A percentile compares a stretch with the other conserved stretches of the same genome.
These are phyloP conservation scores for Drosophila suboccidentalis DNA, from an alignment of 2,888 invertebrate genomes.

Conservation along the genomic window DNA sequence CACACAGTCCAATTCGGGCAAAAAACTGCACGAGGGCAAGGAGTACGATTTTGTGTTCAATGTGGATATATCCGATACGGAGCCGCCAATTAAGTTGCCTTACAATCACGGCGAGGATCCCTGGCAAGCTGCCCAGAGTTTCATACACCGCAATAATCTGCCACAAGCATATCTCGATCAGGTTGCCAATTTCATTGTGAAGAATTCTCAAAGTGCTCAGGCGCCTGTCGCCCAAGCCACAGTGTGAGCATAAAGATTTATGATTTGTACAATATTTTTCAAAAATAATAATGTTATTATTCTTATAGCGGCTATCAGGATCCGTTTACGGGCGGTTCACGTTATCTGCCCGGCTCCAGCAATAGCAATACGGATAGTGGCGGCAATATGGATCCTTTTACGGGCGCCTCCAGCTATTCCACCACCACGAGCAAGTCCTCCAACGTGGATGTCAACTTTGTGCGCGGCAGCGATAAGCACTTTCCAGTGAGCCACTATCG, in stretches of 20 bases:
- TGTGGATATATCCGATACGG: constrained; percentile 97
- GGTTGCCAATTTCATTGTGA: constrained; percentile 96
- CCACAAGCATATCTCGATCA: constrained; percentile 95
- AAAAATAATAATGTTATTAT: not conserved
- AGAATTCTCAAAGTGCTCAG: constrained; percentile 87
- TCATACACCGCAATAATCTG: constrained; percentile 93
- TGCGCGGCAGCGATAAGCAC: constrained; percentile 77
- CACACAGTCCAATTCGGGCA: constrained; percentile 89
- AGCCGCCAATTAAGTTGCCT: constrained; percentile 95
- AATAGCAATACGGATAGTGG: constrained; percentile 72
- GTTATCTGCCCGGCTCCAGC: constrained; percentile 88
- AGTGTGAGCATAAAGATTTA: constrained; percentile 35
- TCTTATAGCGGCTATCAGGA: constrained; percentile 86
- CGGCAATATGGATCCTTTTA: constrained; percentile 89
- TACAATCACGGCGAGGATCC: constrained; percentile 97
- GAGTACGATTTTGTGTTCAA: constrained; percentile 98
- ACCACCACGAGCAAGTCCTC: constrained; percentile 75
- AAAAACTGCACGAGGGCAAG: constrained; percentile 93
- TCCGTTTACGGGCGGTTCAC: constrained; percentile 90
- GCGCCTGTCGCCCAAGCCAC: constrained; percentile 44
- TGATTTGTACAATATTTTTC: too few species aligned
- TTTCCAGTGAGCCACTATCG: constrained; percentile 87
- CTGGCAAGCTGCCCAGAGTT: constrained; percentile 95
- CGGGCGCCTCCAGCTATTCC: constrained; percentile 90
- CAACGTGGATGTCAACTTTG: constrained; percentile 77